Percentiles rank a stretch among this genome's conserved stretches.
Conservation (phyloP, 2,888 invertebrate species). For the Epirrhoe alternata region DNA sequence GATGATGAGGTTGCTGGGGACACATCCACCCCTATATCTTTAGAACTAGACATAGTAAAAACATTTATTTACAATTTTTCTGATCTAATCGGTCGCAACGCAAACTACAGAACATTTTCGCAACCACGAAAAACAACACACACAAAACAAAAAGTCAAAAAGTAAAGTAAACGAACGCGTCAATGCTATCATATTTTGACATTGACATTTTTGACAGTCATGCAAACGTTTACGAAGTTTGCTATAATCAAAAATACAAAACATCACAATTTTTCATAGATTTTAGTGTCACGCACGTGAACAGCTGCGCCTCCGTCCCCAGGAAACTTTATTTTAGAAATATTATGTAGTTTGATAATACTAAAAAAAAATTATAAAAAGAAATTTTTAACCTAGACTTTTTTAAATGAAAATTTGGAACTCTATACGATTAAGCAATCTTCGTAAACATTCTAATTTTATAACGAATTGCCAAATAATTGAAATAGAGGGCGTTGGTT, state of each 20-base stretch:
- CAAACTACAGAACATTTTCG: too few species aligned
- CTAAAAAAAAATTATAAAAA: too few species aligned
- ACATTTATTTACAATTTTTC: constrained; percentile 46
- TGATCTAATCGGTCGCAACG: not conserved
- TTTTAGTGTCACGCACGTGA: too few species aligned
- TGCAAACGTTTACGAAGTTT: not conserved
- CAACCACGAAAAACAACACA: constrained; percentile 33
- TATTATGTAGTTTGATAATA: too few species aligned
- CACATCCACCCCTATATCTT: constrained; percentile 62
- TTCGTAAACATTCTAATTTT: not conserved
- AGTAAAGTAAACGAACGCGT: constrained; percentile 11
- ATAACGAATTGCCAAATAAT: constrained; percentile 3
- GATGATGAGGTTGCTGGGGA: constrained; percentile 72
- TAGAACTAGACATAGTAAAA: constrained; percentile 70
- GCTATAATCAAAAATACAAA: not conserved
- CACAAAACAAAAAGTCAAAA: constrained; percentile 38
- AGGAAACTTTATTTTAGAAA: too few species aligned
- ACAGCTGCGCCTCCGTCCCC: too few species aligned
- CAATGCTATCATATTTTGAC: constrained; percentile 2
- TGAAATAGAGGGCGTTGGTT: constrained; percentile 20
- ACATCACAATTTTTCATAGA: too few species aligned
- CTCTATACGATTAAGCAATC: not conserved
- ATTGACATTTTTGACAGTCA: constrained; percentile 14
- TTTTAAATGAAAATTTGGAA: too few species aligned
- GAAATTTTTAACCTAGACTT: too few species aligned